Percentiles rank a stretch among this genome's conserved stretches.
Conservation (phyloP, 2,888 invertebrate species). For the Chrysomela aeneicollis region DNA sequence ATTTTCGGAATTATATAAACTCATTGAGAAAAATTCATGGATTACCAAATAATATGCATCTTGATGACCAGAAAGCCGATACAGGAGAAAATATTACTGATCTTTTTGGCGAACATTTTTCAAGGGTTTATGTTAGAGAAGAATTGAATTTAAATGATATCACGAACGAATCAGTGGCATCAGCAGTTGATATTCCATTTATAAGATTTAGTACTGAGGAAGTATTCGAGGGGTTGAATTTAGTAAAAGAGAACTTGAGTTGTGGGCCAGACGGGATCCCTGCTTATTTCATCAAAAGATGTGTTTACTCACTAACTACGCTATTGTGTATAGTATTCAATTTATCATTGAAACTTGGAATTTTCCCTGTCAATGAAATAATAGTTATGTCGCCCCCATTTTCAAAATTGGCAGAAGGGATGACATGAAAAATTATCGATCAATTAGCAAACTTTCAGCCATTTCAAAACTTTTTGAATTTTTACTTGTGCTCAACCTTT, state of each 20-base stretch:
- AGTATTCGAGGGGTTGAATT: not conserved
- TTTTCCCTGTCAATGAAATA: not conserved
- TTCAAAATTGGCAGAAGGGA: not conserved
- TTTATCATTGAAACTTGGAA: not conserved
- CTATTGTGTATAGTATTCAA: not conserved
- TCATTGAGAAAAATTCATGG: too few species aligned
- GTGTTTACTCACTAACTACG: not conserved
- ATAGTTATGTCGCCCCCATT: slow-evolving; percentile 11
- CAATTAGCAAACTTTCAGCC: slow-evolving; percentile 14
- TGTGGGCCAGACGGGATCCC: not conserved
- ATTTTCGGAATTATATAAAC: not conserved
- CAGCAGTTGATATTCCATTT: not conserved
- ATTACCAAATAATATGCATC: slow-evolving; percentile 9
- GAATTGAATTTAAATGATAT: not conserved
- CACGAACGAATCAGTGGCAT: not conserved
- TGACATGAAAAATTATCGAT: slow-evolving; percentile 8
- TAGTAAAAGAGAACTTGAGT: not conserved
- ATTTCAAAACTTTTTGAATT: slow-evolving; percentile 13
- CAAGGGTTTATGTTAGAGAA: too few species aligned
- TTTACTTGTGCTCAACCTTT: slow-evolving; percentile 8
- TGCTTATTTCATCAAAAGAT: not conserved
- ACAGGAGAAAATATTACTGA: not conserved
- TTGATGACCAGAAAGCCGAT: not conserved
- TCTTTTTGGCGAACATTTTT: slow-evolving; percentile 8
- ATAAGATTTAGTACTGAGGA: not conserved